Percentiles rank a stretch among this genome's conserved stretches.
Evolutionary conservation across 2,888 invertebrate species (phyloP).

Genomic region (Cephus runcator): DNA sequence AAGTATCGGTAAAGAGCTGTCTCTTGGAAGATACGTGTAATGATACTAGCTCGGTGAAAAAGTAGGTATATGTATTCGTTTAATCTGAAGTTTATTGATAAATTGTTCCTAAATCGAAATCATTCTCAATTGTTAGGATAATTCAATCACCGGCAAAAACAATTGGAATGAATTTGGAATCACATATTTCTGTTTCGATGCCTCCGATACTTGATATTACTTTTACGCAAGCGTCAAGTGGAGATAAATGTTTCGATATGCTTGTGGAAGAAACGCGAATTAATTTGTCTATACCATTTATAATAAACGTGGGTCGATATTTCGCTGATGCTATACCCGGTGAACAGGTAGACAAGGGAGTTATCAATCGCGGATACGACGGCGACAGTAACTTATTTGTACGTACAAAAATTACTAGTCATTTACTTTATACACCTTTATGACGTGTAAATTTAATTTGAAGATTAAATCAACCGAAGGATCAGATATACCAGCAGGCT

Average conservation of each 20-base stretch:
- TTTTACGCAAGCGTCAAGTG: slow-evolving; percentile 72
- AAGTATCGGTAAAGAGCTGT: slow-evolving; percentile 76
- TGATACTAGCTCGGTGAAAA: slow-evolving; percentile 71
- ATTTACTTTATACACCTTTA: neutral
- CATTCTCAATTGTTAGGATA: slow-evolving; percentile 66
- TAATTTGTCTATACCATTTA: slow-evolving; percentile 80
- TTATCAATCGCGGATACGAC: slow-evolving; percentile 79
- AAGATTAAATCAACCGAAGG: too few relatives aligned
- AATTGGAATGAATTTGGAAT: slow-evolving; percentile 67
- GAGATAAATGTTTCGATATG: slow-evolving; percentile 75
- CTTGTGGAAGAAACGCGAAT: slow-evolving; percentile 78
- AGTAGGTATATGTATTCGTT: slow-evolving; percentile 62
- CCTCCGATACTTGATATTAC: slow-evolving; percentile 80
- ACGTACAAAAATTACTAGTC: slow-evolving; percentile 18
- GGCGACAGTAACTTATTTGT: slow-evolving; percentile 66
- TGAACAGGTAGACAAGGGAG: slow-evolving; percentile 72
- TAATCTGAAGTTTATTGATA: slow-evolving; percentile 28
- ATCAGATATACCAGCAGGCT: too few relatives aligned
- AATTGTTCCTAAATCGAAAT: too few relatives aligned
- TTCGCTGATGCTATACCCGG: slow-evolving; percentile 73
- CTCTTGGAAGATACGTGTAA: slow-evolving; percentile 79
- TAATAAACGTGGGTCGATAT: slow-evolving; percentile 71
- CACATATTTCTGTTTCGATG: slow-evolving; percentile 72
- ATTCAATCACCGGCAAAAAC: slow-evolving; percentile 75
- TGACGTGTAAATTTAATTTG: neutral